Conservation (phyloP, 2,797 vertebrate species). For the Microctenopoma stevenorrisi region DNA sequence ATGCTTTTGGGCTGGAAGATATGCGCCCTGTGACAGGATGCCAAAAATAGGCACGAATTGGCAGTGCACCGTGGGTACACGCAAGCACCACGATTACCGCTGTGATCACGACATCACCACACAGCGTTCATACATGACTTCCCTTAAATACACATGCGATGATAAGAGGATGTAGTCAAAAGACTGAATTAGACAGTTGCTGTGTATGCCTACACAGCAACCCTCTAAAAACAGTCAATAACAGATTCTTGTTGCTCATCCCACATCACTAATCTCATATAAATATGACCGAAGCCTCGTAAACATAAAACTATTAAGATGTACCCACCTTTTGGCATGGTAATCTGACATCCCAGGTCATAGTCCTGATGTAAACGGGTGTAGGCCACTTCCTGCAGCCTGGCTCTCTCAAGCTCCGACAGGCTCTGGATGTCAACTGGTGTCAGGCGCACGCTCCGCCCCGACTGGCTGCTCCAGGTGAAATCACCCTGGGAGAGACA, state of each 20-base stretch:
- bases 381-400: constrained; percentile 94
- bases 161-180: constrained; percentile 45
- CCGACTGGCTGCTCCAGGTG: constrained; percentile 98
- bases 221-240: neutral
- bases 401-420: constrained; percentile 92
- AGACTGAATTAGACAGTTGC: constrained; percentile 40
- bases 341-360: constrained; percentile 94
- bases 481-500: constrained; percentile 87
- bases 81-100: neutral
- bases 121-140: constrained; percentile 45
- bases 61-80: too few species aligned
- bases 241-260: constrained; percentile 2
- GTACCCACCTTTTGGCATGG: constrained; percentile 93
- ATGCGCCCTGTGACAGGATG: neutral
- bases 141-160: constrained; percentile 40
- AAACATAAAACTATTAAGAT: neutral
- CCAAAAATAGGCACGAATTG: neutral
- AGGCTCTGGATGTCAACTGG: constrained; percentile 93
- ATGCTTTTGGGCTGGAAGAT: neutral
- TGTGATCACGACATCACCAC: constrained; percentile 60
- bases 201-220: constrained; percentile 16
- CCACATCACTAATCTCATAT: too few species aligned
- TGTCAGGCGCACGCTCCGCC: constrained; percentile 90
- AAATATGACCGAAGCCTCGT: neutral
- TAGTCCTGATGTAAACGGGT: constrained; percentile 94